Evolutionary conservation across 2,797 vertebrate species (phyloP), one percentile per base, ranked within the genome.

Genomic region (Rachycentron canadum): DNA sequence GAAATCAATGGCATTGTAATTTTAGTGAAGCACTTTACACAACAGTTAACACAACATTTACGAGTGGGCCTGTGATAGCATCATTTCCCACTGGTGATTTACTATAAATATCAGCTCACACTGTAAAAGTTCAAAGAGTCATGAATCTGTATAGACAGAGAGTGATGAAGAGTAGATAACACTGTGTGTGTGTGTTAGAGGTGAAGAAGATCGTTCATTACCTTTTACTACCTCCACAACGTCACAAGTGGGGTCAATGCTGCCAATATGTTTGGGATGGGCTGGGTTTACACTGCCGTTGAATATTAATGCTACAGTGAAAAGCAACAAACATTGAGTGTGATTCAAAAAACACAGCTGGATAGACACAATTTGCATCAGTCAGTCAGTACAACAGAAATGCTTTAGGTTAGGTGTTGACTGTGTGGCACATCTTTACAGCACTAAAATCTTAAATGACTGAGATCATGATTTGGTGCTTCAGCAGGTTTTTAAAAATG

Each of bases 201-300:
- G 41, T 40, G 45, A 26, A 16, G 10, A 58, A 38, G 55, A 63
- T 66, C 19, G 76, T 41, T 82, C 0, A 68, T 84, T 96, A 99
- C 98, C 98, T 93, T 97, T 95, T 61, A 99, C 94, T 14, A 99
- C 97, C 81, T 97, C 97, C 60, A 82, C 96, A 17, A 97, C 97
- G 1, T 98, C 96, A 91, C 98, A 99, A 90, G 92, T 96, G 85
- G 98, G 98, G 91, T 99, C 98, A 69, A 99, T 99, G 87, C 98
- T 97, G 85, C 98, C 98, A 53, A 99, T 99, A 73, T 99, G 98
- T 88, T 95, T 98, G 49, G 97, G 97, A 84, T 99, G 97, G 68
- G 96, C 96, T 0, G 96, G 95, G 86, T 96, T 93, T 5, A 95
- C 95, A 47, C 94, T 96, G 60, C 96, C 97, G 64, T 97, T 95